Base-by-base conservation (phyloP, 2,797 vertebrate genomes). In the Nyctalus aviator region DNA sequence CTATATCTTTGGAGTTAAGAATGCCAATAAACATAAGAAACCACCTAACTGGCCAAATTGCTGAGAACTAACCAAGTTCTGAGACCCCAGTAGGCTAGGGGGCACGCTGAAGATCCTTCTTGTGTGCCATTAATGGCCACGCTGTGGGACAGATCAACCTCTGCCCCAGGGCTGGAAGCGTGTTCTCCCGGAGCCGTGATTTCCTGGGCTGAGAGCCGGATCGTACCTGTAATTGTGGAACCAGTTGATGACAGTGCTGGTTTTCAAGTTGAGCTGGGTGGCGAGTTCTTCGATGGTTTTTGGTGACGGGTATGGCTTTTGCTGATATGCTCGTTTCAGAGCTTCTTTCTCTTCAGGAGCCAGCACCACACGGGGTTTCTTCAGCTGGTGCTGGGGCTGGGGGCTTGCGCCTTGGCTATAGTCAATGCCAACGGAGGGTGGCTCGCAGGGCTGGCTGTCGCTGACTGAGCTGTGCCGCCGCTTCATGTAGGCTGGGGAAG, bases 221-320 rank as follows among this genome's bases (percentile, higher is more conserved):
- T 7, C 18, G 0, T 95, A 99, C 99, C 99, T 99, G 98, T 99
- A 99, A 94, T 99, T 99, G 98, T 99, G 99, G 98, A 99, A 99
- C 99, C 99, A 99, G 99, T 99, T 99, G 98, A 99, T 99, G 96
- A 99, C 99, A 0, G 99, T 99, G 98, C 99, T 99, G 98, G 99
- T 99, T 98, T 99, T 99, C 98, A 99, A 98, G 98, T 99, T 99
- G 97, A 99, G 99, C 98, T 99, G 99, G 73, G 99, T 99, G 96
- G 99, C 99, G 78, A 99, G 99, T 98, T 99, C 99, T 98, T 99
- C 99, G 82, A 99, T 99, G 97, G 99, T 99, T 99, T 99, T 99
- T 85, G 99, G 99, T 92, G 99, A 99, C 96, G 99, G 99, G 97
- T 99, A 99, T 98, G 99, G 99, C 98, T 99, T 99, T 98, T 99